Evolutionary conservation across 2,113 vertebrate species (phyloP), one percentile per base, ranked within the genome.

Genomic region (Silurus asotus): DNA sequence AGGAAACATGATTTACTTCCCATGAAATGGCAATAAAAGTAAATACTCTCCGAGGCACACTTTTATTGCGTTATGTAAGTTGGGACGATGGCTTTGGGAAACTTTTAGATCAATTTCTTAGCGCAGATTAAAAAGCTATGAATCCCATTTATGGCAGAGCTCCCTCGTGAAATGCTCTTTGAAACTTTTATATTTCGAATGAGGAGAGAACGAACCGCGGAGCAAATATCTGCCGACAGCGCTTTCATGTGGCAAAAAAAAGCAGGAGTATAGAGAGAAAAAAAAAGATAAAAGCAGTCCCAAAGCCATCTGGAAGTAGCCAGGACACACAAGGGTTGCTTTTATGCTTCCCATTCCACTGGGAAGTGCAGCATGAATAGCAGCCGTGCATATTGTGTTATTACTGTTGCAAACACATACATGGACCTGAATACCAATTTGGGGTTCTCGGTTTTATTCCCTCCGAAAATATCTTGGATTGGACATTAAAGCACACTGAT

Each of bases 271-370:
- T 72, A 81, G 20, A 70, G 59, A 76, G 53, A 55, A 56, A 87
- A 59, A 86, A 81, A 72, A 85, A 94, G 94, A 95, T 94, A 95
- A 94, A 95, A 93, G 94, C 93, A 84, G 91, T 93, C 90, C 92
- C 92, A 93, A 94, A 95, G 94, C 94, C 94, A 93, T 95, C 92
- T 95, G 95, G 94, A 95, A 94, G 94, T 93, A 92, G 93, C 93
- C 94, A 91, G 93, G 93, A 94, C 94, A 91, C 92, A 94, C 93
- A 93, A 94, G 94, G 93, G 93, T 92, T 91, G 92, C 93, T 94
- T 94, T 95, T 94, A 94, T 95, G 93, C 93, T 86, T 53, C 90
- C 92, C 91, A 93, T 93, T 95, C 95, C 94, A 92, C 92, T 90
- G 93, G 93, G 94, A 95, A 91, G 93, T 91, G 92, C 90, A 88